These are phyloP conservation scores for Simalia tracyae DNA, from an alignment of 2,797 vertebrate genomes.

Conservation along the genomic window DNA sequence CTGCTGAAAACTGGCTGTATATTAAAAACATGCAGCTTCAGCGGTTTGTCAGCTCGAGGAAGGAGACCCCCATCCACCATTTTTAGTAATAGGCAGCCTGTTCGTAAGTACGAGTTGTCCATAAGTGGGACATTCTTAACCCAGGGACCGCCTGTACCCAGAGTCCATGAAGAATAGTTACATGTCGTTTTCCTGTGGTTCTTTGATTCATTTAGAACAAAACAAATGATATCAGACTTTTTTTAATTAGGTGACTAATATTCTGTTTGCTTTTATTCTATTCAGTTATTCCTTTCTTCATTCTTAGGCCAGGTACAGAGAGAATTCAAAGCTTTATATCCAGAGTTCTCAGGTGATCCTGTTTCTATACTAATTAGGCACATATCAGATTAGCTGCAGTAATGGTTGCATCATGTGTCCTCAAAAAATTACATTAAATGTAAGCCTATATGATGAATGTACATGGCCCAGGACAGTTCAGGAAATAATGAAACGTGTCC, in stretches of 20 bases:
- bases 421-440: neutral
- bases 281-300: neutral
- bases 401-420: neutral
- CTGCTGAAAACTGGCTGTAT: too few relatives aligned
- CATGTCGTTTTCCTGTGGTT: neutral
- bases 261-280: neutral
- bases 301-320: neutral
- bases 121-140: too few relatives aligned
- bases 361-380: neutral
- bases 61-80: too few relatives aligned
- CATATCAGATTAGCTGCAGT: neutral
- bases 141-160: neutral
- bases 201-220: neutral
- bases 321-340: neutral
- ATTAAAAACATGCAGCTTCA: too few relatives aligned
- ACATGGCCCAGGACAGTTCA: neutral
- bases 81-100: too few relatives aligned
- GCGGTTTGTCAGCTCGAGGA: too few relatives aligned
- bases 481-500: neutral
- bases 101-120: too few relatives aligned
- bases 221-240: neutral
- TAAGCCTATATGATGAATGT: neutral
- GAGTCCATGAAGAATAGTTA: neutral
- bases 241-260: neutral
- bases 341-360: neutral